Conservation (phyloP, 2,888 invertebrate species). For the Zygothrica quintamaculata region DNA sequence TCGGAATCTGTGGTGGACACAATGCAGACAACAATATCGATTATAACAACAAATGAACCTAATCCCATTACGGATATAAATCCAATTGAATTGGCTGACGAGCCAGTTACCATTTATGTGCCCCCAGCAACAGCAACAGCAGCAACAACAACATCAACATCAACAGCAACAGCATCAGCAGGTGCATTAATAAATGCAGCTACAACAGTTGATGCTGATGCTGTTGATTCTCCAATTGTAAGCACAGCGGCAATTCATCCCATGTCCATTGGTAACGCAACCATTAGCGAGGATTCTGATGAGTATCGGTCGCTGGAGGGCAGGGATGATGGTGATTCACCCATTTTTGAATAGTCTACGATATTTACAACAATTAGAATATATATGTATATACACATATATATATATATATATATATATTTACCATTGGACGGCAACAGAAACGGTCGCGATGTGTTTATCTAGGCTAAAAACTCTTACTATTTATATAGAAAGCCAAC, state of each 20-base stretch:
- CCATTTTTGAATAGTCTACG: constrained; percentile 78
- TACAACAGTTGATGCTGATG: constrained; percentile 20
- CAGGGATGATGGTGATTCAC: constrained; percentile 83
- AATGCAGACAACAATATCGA: constrained; percentile 24
- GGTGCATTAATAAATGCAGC: constrained; percentile 7
- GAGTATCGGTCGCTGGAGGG: constrained; percentile 84
- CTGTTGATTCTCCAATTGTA: constrained; percentile 32
- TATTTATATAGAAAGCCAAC: constrained; percentile 54
- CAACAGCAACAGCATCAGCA: constrained; percentile 19
- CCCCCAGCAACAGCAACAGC: constrained; percentile 33
- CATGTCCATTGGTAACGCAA: constrained; percentile 61
- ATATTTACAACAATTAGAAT: constrained; percentile 39
- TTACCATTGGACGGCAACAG: constrained; percentile 9
- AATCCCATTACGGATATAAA: constrained; percentile 28
- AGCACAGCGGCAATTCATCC: constrained; percentile 58
- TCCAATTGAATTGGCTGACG: constrained; percentile 30
- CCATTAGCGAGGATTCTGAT: constrained; percentile 83
- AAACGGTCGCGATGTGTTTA: constrained; percentile 35
- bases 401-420: constrained; percentile 35
- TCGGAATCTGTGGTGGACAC: constrained; percentile 40
- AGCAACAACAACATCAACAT: constrained; percentile 17
- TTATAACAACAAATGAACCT: constrained; percentile 24
- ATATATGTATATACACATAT: constrained; percentile 43
- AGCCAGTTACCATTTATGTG: constrained; percentile 48
- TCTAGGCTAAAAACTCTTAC: constrained; percentile 58